Evolutionary conservation across 2,113 vertebrate genomes (phyloP).

Genomic region (Microcebus lehilahytsara): DNA sequence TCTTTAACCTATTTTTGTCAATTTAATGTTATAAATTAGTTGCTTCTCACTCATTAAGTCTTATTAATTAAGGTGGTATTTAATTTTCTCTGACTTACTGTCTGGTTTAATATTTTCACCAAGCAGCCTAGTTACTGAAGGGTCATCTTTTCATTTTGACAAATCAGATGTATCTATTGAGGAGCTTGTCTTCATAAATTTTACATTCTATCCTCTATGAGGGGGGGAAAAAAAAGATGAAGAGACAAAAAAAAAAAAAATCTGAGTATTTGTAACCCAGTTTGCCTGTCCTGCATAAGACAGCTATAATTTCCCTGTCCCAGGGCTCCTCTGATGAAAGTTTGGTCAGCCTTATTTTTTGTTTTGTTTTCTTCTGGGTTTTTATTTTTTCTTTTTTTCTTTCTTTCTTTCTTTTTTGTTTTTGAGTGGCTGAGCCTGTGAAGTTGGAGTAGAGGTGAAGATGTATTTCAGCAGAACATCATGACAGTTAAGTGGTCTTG

Average conservation of each 20-base stretch:
- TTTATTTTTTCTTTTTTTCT: neutral
- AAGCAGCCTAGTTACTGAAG: constrained; percentile 59
- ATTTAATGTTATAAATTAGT: constrained; percentile 47
- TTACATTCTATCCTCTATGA: neutral
- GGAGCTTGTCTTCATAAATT: constrained; percentile 20
- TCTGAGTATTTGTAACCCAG: constrained; percentile 75
- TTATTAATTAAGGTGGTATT: constrained; percentile 52
- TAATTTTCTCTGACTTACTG: constrained; percentile 73
- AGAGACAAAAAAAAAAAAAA: constrained; percentile 55
- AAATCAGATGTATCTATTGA: neutral
- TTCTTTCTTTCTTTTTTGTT: neutral
- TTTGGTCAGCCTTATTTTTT: neutral
- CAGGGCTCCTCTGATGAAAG: neutral
- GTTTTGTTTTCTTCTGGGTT: neutral
- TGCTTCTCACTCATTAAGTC: constrained; percentile 68
- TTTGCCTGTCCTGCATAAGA: constrained; percentile 65
- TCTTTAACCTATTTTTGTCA: constrained; percentile 56
- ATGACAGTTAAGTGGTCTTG: neutral
- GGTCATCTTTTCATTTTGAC: constrained; percentile 73
- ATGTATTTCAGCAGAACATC: neutral
- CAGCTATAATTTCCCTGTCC: constrained; percentile 77
- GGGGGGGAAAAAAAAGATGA: neutral
- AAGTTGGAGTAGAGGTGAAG: neutral
- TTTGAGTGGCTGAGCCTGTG: neutral
- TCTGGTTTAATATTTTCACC: constrained; percentile 77